phyloP scores from a whole-genome alignment of 2,797 vertebrate genomes.

The Podargus strigoides region DNA sequence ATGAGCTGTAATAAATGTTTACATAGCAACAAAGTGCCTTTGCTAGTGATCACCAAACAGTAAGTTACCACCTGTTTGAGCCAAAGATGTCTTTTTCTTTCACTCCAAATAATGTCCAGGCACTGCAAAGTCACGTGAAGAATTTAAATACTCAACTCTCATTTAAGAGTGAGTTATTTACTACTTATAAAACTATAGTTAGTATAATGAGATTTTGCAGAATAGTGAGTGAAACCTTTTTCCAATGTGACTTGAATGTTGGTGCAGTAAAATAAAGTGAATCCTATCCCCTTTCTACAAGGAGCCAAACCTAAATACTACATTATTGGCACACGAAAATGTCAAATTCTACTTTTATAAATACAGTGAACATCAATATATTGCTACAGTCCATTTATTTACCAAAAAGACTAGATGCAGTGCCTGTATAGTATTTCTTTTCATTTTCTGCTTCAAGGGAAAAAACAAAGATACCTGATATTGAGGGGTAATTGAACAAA shows the following conservation, averaged over 20 bases:
- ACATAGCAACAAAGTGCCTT: not conserved
- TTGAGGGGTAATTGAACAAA: not conserved
- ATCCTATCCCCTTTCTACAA: not conserved
- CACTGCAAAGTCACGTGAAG: slow-evolving; percentile 14
- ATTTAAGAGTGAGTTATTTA: not conserved
- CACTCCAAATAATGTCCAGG: not conserved
- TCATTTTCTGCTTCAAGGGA: not conserved
- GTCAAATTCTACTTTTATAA: not conserved
- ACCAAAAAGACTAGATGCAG: not conserved
- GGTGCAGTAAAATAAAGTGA: not conserved
- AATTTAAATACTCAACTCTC: not conserved
- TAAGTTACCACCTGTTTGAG: not conserved
- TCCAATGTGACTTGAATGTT: not conserved
- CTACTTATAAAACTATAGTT: not conserved
- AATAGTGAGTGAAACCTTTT: not conserved
- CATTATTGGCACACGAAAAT: not conserved
- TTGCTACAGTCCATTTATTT: not conserved
- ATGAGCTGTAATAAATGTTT: slow-evolving; percentile 2
- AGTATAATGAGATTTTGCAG: not conserved
- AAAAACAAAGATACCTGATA: not conserved
- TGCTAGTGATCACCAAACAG: not conserved
- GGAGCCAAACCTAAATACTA: not conserved
- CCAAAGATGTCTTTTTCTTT: not conserved
- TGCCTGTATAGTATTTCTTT: not conserved
- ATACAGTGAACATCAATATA: not conserved